A percentile compares a stretch with the other conserved stretches of the same genome.
These are phyloP conservation scores for Cryptus armator DNA, from an alignment of 2,888 invertebrate genomes.

Conservation along the genomic window DNA sequence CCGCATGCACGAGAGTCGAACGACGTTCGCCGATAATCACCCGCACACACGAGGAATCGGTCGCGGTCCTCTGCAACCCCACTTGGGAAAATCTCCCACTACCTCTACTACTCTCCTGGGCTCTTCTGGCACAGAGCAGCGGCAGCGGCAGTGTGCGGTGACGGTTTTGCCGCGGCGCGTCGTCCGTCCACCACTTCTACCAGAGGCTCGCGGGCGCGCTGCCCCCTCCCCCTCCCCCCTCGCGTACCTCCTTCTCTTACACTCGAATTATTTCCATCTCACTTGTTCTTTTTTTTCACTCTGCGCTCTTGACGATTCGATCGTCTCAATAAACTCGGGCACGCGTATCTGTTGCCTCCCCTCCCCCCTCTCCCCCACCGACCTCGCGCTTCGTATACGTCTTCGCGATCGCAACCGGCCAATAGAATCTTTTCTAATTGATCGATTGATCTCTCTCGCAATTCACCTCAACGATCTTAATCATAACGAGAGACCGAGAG, in stretches of 20 bases:
- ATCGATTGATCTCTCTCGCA: too few species aligned
- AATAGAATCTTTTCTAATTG: too few species aligned
- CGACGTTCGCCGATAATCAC: constrained; percentile 73
- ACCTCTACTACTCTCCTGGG: constrained; percentile 47
- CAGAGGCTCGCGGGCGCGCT: constrained; percentile 26
- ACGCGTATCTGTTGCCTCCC: constrained; percentile 52
- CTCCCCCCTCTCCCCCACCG: constrained; percentile 1
- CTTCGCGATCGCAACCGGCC: constrained; percentile 8
- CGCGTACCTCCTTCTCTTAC: background rate
- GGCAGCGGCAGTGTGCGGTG: constrained; percentile 60
- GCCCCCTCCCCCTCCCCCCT: background rate
- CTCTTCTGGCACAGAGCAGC: constrained; percentile 46
- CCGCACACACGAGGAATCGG: constrained; percentile 71
- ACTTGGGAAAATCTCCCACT: constrained; percentile 62
- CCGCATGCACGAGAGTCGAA: constrained; percentile 71
- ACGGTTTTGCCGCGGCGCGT: constrained; percentile 66
- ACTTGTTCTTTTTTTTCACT: constrained; percentile 4
- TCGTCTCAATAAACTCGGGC: constrained; percentile 64
- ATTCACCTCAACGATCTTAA: too few species aligned
- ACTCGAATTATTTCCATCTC: constrained; percentile 14
- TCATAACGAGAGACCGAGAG: too few species aligned
- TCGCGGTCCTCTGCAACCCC: constrained; percentile 66
- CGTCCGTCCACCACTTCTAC: constrained; percentile 62
- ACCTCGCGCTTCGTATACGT: constrained; percentile 25
- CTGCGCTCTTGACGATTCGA: constrained; percentile 48